phyloP scores from a whole-genome alignment of 2,888 invertebrate genomes.

The Leucophenga montana region DNA sequence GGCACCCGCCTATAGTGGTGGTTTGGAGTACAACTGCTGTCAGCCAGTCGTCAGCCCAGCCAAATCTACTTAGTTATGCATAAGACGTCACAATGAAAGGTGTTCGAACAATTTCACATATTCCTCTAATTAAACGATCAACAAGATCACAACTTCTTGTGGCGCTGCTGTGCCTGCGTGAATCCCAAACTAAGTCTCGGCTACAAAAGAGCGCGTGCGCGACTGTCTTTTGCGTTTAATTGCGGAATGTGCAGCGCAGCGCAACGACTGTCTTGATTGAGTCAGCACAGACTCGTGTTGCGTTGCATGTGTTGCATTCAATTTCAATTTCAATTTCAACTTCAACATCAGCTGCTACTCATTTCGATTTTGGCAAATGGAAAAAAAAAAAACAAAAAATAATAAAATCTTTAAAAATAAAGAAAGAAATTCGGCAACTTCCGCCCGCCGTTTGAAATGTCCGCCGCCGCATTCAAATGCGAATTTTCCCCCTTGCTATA shows the following conservation, averaged over 20 bases:
- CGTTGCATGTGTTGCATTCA: neutral
- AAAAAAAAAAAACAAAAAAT: too few species aligned
- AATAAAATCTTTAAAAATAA: too few species aligned
- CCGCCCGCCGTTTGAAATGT: neutral
- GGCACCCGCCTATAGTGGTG: too few species aligned
- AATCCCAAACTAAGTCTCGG: neutral
- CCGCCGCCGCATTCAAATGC: neutral
- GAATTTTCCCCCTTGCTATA: neutral
- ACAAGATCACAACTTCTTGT: conserved; percentile 63
- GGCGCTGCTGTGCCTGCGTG: too few species aligned
- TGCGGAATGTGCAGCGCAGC: neutral
- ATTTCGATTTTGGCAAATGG: neutral
- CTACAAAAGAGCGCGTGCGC: conserved; percentile 3
- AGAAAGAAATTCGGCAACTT: neutral
- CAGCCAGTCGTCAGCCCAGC: too few species aligned
- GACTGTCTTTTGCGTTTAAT: neutral
- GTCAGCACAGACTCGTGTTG: neutral
- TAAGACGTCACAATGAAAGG: conserved; percentile 52
- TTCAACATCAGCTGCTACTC: conserved; percentile 9
- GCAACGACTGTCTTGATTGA: neutral
- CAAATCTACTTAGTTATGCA: conserved; percentile 61
- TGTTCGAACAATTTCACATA: conserved; percentile 71
- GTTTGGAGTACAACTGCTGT: too few species aligned
- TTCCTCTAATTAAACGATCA: conserved; percentile 71
- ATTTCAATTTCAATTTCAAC: neutral